Conservation (phyloP, 1,140 invertebrate species). For the Drosophila tsacasi region DNA sequence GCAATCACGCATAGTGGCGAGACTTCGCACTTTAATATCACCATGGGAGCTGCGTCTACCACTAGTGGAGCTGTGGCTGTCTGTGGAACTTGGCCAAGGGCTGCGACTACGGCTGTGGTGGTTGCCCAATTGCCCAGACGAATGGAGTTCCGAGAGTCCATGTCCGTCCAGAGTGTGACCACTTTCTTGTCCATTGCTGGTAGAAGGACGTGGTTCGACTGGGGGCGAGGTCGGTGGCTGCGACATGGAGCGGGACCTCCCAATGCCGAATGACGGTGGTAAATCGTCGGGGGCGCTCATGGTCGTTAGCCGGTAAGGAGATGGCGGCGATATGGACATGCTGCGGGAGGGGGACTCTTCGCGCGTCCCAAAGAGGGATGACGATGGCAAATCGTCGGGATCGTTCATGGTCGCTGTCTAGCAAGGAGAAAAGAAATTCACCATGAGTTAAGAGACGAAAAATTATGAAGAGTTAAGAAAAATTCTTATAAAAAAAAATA, state of each 20-base stretch:
- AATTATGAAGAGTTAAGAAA: background rate
- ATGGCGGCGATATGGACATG: background rate
- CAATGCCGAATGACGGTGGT: background rate
- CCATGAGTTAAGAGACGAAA: no score
- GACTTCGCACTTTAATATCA: background rate
- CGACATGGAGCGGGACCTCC: slow-evolving; percentile 9
- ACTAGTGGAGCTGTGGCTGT: background rate
- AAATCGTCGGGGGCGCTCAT: slow-evolving; percentile 47
- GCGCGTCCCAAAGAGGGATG: background rate
- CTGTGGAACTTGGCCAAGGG: background rate
- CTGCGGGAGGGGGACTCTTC: slow-evolving; percentile 13
- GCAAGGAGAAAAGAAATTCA: background rate
- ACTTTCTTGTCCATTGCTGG: slow-evolving; percentile 14
- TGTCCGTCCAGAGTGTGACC: background rate
- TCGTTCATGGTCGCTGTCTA: slow-evolving; percentile 37
- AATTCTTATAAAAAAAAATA: background rate
- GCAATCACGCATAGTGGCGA: slow-evolving; percentile 11
- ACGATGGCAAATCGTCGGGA: slow-evolving; percentile 25
- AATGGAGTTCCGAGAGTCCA: background rate
- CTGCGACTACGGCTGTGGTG: background rate
- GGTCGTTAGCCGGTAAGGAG: no score
- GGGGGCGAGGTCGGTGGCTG: background rate
- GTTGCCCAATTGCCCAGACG: background rate
- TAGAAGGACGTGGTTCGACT: background rate
- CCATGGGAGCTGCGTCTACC: background rate